Conservation (phyloP, 2,113 vertebrate genomes). For the Rynchops niger region DNA sequence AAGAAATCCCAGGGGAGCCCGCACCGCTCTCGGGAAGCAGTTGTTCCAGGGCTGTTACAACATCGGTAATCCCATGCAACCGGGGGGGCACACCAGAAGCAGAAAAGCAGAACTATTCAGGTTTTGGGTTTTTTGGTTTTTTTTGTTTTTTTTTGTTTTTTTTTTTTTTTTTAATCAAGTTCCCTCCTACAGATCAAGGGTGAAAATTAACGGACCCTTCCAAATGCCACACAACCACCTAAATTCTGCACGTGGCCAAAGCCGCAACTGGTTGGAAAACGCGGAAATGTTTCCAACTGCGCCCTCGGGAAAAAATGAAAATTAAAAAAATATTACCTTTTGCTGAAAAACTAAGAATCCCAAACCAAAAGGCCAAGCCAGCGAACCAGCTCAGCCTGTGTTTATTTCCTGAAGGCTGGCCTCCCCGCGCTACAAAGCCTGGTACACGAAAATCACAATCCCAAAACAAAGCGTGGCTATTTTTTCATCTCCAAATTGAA, state of each 20-base stretch:
- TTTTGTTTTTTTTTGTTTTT: no score
- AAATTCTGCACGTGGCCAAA: rapidly evolving
- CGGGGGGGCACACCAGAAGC: not conserved
- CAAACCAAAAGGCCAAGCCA: not conserved
- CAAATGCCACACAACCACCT: not conserved
- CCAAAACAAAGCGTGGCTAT: not conserved
- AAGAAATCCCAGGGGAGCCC: not conserved
- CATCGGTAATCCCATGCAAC: not conserved
- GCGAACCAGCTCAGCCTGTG: not conserved
- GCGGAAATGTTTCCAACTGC: not conserved
- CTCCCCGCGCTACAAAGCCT: rapidly evolving
- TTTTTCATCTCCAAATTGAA: not conserved
- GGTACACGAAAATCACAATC: not conserved
- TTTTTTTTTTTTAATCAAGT: not conserved
- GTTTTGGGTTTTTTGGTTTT: no score
- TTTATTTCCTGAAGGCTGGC: not conserved
- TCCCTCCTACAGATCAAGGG: not conserved
- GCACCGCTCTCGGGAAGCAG: not conserved
- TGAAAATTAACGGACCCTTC: not conserved
- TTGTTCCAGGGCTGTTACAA: not conserved
- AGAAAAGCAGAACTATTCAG: not conserved
- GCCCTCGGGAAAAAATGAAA: not conserved
- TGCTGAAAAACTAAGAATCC: not conserved
- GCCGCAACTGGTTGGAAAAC: not conserved
- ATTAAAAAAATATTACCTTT: not conserved